Evolutionary conservation across 2,113 vertebrate species (phyloP), one percentile per base, ranked within the genome.

Genomic region (Tympanuchus pallidicinctus): DNA sequence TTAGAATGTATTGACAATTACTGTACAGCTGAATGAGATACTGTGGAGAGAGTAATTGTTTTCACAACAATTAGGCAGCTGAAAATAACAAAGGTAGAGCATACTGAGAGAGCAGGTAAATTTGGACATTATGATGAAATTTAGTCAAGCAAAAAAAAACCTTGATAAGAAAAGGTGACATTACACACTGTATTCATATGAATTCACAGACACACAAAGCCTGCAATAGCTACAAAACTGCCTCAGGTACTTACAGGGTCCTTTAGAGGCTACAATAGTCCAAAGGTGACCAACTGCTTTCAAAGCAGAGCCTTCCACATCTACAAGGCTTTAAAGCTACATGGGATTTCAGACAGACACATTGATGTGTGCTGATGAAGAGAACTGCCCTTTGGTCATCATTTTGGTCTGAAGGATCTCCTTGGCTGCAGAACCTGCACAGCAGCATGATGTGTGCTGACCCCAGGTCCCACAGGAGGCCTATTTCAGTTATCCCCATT

Each of bases 111-210:
- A 74, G 6, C 28, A 74, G 3, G 11, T 43, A 54, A 12, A 50
- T 5, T 7, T 78, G 28, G 7, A 3, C 13, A 59, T 47, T 34
- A 34, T 9, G 15, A 38, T 57, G 8, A 72, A 77, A 67, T 65
- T 80, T 40, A 80, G 5, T 48, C 4, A 30, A n/a, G 5, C 19
- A 8, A 70, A 76, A 76, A 76, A 76, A 89, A 43, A 5, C 28
- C 15, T 60, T 6, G 0, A 10, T 28, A 67, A 83, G 40, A 65
- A 86, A 83, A 74, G 7, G 32, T 63, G 28, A 80, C 43, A 67
- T 47, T 36, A 9, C 28, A 38, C 3, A 22, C 40, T 0, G 0
- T 21, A 2, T 48, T 21, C 11, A 48, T 73, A 36, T 4, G 16
- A 17, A n/a, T 3, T 32, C 11, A 65, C 25, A 54, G 36, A 59